Percentiles rank a stretch among this genome's conserved stretches.
Conservation (phyloP, 1,140 invertebrate species). For the Euura lappo region DNA sequence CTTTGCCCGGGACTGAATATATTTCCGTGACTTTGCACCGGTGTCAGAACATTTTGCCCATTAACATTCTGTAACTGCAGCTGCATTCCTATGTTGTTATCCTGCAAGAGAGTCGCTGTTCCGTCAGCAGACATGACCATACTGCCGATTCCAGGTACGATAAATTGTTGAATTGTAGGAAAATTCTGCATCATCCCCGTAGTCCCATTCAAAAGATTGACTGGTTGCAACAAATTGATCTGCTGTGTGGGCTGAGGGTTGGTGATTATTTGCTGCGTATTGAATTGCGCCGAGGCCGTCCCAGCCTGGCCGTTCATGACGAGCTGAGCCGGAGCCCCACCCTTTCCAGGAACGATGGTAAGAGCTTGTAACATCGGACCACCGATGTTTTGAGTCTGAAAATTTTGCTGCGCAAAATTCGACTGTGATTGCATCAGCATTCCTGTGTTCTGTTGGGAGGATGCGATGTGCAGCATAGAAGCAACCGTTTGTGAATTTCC, state of each 20-base stretch:
- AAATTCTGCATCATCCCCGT: conserved; percentile 78
- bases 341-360: conserved; percentile 78
- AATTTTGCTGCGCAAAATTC: conserved; percentile 58
- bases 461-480: conserved; percentile 76
- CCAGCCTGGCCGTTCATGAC: conserved; percentile 74
- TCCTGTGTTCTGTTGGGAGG: conserved; percentile 65
- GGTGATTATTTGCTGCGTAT: conserved; percentile 72
- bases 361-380: conserved; percentile 75
- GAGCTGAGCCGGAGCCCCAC: conserved; percentile 70
- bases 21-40: conserved; percentile 68
- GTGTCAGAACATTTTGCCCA: conserved; percentile 77
- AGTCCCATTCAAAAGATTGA: conserved; percentile 77
- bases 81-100: conserved; percentile 73
- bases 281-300: conserved; percentile 65
- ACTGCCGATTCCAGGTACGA: conserved; percentile 79
- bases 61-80: conserved; percentile 82
- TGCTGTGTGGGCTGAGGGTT: conserved; percentile 76
- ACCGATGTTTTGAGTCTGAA: conserved; percentile 53
- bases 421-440: conserved; percentile 57
- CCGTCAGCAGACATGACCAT: conserved; percentile 78
- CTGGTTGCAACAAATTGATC: conserved; percentile 80
- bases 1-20: conserved; percentile 66
- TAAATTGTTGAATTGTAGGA: conserved; percentile 81
- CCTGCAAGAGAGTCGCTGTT: conserved; percentile 70
- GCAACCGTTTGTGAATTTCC: conserved; percentile 72